Base-by-base conservation (phyloP, 2,113 vertebrate genomes). In the Chloropsis cyanopogon region DNA sequence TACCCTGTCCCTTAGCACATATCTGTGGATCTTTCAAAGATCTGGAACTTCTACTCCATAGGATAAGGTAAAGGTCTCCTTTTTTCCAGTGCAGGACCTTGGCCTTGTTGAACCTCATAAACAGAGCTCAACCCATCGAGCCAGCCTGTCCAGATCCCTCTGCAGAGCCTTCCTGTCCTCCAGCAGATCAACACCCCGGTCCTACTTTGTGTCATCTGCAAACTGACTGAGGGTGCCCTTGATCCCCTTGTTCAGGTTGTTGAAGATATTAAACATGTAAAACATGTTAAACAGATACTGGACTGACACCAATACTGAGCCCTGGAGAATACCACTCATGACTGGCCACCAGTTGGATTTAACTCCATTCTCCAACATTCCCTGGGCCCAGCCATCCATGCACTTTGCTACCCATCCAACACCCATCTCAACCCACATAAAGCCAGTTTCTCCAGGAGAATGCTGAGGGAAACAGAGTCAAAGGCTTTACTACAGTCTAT, bases 251-350 rank as follows among this genome's bases (percentile, higher is more conserved):
- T 11, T 46, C 25, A 23, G 22, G 31, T 25, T 65, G 50, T 21
- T 63, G 31, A 35, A 64, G 49, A 18, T 12, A 26, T 21, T 42
- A 56, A 64, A 64, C 22, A 42, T 4, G 21, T 53, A 28, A 52
- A 63, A 52, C 37, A 28, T 42, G 42, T 14, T 14, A 63, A 52
- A 22, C 11, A 42, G 24, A 18, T 35, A 22, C 9, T 42, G 25
- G 14, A 49, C 29, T 71, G 65, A 71, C 41, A 41, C 31, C 41
- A 71, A 1, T 41, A 47, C 11, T 26, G 47, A 70, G 47, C 24
- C 29, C 56, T 21, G 9, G 75, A 41, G 21, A 42, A 1, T 20
- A 42, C 11, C 25, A 29, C 49, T 56, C 0, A 0, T 41, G 35
- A 31, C 16, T 56, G 24, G 29, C 41, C 35, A 31, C 14, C 25